A percentile compares a stretch with the other conserved stretches of the same genome.
phyloP scores from a whole-genome alignment of 2,888 invertebrate genomes.

The Coecobrya sp. region DNA sequence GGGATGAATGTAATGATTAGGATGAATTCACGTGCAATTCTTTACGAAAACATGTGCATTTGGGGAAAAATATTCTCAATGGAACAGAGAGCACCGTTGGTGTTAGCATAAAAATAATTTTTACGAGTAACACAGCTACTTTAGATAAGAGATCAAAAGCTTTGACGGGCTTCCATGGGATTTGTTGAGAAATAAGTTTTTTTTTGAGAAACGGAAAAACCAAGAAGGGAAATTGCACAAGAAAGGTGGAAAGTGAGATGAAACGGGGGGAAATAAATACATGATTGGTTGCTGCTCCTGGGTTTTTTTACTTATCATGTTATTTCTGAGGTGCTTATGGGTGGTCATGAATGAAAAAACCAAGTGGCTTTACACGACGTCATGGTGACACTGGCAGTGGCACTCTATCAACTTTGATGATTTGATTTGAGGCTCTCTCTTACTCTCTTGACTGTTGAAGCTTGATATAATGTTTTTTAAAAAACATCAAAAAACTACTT shows the following conservation, averaged over 20 bases:
- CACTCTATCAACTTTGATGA: neutral
- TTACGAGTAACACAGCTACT: neutral
- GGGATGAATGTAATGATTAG: neutral
- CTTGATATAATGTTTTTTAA: neutral
- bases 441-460: neutral
- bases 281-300: neutral
- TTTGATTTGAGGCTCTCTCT: neutral
- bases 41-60: neutral
- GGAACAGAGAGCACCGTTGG: neutral
- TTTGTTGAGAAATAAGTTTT: neutral
- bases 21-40: neutral
- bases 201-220: neutral
- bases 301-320: neutral
- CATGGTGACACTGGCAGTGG: neutral
- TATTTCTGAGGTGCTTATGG: neutral
- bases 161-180: neutral
- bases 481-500: neutral
- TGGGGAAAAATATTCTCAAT: neutral
- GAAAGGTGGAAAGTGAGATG: neutral
- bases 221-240: neutral
- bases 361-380: too few relatives aligned
- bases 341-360: neutral
- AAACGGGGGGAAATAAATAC: neutral
- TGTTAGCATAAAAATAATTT: neutral
- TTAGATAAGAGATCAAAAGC: too few relatives aligned